Evolutionary conservation across 2,888 invertebrate species (phyloP), one percentile per base, ranked within the genome.

Genomic region (Anticlea derivata): DNA sequence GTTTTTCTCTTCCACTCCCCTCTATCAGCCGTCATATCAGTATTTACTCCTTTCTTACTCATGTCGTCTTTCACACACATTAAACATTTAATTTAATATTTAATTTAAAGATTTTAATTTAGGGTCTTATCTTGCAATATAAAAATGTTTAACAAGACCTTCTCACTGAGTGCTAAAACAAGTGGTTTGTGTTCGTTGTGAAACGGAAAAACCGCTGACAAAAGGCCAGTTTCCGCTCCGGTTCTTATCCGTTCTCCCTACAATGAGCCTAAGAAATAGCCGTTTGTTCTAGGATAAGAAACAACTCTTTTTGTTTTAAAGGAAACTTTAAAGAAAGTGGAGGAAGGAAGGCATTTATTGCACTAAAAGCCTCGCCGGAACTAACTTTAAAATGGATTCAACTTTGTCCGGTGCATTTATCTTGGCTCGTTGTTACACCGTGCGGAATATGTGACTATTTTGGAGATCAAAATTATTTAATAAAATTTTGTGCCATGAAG

Each of bases 341-440:
- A 79, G 86, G 88, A 87, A 88, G 87, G 86, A 88, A 87, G 88
- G 88, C 87, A 87, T 87, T 87, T 88, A 88, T 89, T 86, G 89
- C 85, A 78, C 88, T 88, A 88, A 89, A 87, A 89, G 88, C 88
- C 73, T 79, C 76, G 74, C 70, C 78, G 80, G 84, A 85, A 81
- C 83, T 86, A 84, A 86, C 86, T 88, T 88, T 86, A 88, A 86
- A 89, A 86, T 86, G 84, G 89, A 88, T 88, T 88, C 87, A 87
- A 89, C 85, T 89, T 89, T 84, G 83, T 80, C 79, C 78, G 84
- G 79, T 86, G 87, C 86, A 86, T 87, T 87, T 82, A 82, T 71
- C 65, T 66, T 66, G 73, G 66, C 60, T 46, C 50, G 11, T 11
- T 63, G 51, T 80, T 52, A 87, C 80, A 87, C 82, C 68, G 78